Evolutionary conservation across 2,797 vertebrate species (phyloP), one percentile per base, ranked within the genome.

Genomic region (Psittacula echo): DNA sequence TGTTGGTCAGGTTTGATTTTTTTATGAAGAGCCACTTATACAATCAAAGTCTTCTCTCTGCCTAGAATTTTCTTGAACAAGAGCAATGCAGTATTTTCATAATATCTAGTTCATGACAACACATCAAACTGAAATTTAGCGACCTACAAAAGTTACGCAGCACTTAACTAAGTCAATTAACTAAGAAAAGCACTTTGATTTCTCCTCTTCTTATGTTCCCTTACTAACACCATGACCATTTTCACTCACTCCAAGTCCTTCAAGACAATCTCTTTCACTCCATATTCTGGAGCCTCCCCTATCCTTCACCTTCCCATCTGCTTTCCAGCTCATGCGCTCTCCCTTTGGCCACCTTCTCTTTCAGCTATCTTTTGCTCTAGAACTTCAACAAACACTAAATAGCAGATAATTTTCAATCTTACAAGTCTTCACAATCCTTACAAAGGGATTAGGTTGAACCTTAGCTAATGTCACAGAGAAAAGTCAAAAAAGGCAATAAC

Each of bases 81-180:
- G 66, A 84, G 60, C 75, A 50, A 62, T 34, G 75, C 32, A 76
- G 42, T 41, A 45, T 41, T 70, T 54, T 42, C 85, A 48, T 62
- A 89, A 48, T 2, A 24, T 1, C 29, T 53, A 64, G 4, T 4
- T 41, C 48, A 41, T 2, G 1, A 26, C 13, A 58, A 30, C 0
- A 4, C 50, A 86, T 34, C 20, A 41, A 34, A 53, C 34, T n/a
- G 23, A 65, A 37, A n/a, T 37, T 22, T 2, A 66, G 29, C 50
- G 41, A 61, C 44, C 50, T 44, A 27, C 22, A 42, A 26, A 32
- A 30, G 21, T 42, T 14, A 61, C 8, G 13, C 0, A 4, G 61
- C 15, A 58, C 20, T 56, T 56, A 56, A n/a, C 20, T 12, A 50
- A 72, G 37, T 17, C 34, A 32, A 58, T 61, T n/a, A 42, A 45